Percentiles rank a stretch among this genome's conserved stretches.
These are phyloP conservation scores for Tonatia bakeri DNA, from an alignment of 2,113 vertebrate genomes.

Conservation along the genomic window DNA sequence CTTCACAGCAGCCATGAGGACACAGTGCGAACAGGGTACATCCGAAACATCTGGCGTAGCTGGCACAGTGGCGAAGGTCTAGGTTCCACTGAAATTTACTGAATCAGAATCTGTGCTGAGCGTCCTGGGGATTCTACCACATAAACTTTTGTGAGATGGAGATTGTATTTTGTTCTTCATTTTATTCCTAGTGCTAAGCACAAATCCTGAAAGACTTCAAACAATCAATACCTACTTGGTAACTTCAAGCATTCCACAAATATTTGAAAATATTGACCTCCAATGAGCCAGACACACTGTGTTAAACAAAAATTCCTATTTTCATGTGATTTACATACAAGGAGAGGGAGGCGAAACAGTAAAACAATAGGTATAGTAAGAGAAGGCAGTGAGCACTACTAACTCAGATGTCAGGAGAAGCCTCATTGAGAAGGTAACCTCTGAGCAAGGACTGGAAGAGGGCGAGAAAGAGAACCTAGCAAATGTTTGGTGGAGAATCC, in stretches of 20 bases:
- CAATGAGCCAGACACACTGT: neutral
- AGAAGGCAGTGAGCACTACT: neutral
- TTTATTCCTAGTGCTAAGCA: conserved; percentile 25
- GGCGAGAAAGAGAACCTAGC: neutral
- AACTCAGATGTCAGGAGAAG: neutral
- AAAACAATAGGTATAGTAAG: neutral
- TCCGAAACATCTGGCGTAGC: neutral
- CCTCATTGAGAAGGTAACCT: neutral
- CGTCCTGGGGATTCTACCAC: neutral
- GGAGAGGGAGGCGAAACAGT: neutral
- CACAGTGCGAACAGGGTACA: neutral
- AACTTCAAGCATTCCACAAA: conserved; percentile 39
- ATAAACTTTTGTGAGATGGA: conserved; percentile 10
- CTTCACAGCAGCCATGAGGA: neutral
- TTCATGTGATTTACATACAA: neutral
- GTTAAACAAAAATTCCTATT: neutral
- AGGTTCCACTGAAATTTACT: neutral
- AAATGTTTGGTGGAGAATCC: neutral
- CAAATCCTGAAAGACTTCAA: neutral
- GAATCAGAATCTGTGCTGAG: neutral
- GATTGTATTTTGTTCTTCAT: neutral
- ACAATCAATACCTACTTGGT: neutral
- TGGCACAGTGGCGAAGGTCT: neutral
- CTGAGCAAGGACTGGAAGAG: neutral
- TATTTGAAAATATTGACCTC: conserved; percentile 30